Base-by-base conservation (phyloP, 2,113 vertebrate genomes). In the Pedionomus torquatus region DNA sequence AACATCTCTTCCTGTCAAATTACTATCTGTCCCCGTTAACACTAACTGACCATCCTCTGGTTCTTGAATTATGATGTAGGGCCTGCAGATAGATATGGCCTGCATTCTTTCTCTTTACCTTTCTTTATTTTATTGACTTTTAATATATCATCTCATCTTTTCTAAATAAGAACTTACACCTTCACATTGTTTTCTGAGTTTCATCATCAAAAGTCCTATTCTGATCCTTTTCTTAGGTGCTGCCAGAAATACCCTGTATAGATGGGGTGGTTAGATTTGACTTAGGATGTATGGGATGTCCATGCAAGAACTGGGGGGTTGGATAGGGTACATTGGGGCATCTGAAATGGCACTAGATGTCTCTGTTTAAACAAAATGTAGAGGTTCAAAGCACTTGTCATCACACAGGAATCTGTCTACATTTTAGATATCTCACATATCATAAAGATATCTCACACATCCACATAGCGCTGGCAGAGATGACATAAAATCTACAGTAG, bases 221-320 rank as follows among this genome's bases (percentile, higher is more conserved):
- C 31, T 55, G 18, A 77, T 33, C 18, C 4, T 68, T 71, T 49
- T 72, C 26, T 35, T 49, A 70, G n/a, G 21, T n/a, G 12, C 20
- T 78, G 15, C 24, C 41, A 63, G 60, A 87, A 93, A 14, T 4
- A 48, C 66, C 74, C 49, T 63, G 11, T 44, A 35, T 66, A 28
- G 9, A 5, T 5, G 11, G 28, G 12, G 6, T 8, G 66, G 12
- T 12, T 17, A 58, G 31, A 19, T 79, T 75, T 41, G 37, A 37
- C n/a, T 9, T 54, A 37, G 39, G 14, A 33, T 1, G 0, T 72
- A 30, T 1, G 8, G 30, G 39, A 70, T 52, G 16, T 2, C 12
- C 8, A 11, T 52, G 5, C 1, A 75, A 68, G 33, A 78, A 8
- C 13, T 52, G 16, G 1, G 7, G 84, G 1, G 8, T 5, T 63